These are phyloP conservation scores for Masnerella sp. DNA, from an alignment of 2,888 invertebrate species.

Conservation along the genomic window DNA sequence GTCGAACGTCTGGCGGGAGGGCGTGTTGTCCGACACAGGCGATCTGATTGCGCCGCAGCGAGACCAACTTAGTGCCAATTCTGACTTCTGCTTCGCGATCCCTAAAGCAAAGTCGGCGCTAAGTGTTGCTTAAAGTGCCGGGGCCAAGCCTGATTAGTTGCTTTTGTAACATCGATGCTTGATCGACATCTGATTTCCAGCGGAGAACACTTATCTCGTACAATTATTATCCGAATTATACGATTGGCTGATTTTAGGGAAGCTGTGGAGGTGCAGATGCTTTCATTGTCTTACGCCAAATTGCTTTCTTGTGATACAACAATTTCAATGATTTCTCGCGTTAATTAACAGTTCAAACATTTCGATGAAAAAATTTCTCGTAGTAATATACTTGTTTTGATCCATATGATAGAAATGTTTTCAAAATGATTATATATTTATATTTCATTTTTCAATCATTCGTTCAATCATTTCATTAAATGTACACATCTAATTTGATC, in stretches of 20 bases:
- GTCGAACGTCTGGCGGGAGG: conserved; percentile 36
- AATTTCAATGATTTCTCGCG: no score
- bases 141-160: conserved; percentile 69
- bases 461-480: no score
- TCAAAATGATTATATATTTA: no score
- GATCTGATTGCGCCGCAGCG: conserved; percentile 76
- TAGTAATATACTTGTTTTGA: no score
- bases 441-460: no score
- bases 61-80: conserved; percentile 71
- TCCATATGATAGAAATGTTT: no score
- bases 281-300: no score
- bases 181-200: conserved; percentile 44
- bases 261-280: background rate
- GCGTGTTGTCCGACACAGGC: conserved; percentile 75
- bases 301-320: no score
- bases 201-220: conserved; percentile 10
- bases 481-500: no score
- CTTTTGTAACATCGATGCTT: conserved; percentile 37
- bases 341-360: no score
- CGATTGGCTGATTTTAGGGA: background rate
- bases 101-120: conserved; percentile 38
- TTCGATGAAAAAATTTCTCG: no score
- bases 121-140: conserved; percentile 62
- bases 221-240: conserved; percentile 14
- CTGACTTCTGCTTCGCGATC: conserved; percentile 66